These are phyloP conservation scores for Berghia stephanieae DNA, from an alignment of 1,140 invertebrate species.

Conservation along the genomic window DNA sequence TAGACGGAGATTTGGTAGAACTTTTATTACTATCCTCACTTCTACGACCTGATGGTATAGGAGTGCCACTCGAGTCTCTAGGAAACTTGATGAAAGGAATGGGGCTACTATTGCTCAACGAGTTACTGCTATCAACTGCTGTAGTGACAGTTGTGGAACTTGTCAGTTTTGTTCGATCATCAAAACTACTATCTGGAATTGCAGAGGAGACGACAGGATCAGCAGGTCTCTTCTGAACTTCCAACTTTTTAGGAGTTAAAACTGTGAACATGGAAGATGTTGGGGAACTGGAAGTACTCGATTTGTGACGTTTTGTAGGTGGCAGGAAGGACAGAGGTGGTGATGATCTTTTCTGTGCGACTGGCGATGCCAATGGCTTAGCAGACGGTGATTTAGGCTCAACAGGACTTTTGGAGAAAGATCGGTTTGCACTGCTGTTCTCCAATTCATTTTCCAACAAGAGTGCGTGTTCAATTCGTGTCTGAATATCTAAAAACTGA, in stretches of 20 bases:
- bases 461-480: neutral
- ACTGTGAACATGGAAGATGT: conserved; percentile 24
- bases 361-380: neutral
- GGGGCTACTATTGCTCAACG: neutral
- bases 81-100: too few relatives aligned
- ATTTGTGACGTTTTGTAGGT: neutral
- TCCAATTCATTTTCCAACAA: neutral
- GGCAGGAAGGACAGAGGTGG: neutral
- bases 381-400: neutral
- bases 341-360: neutral
- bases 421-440: neutral
- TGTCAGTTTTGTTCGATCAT: too few relatives aligned
- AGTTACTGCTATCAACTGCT: neutral
- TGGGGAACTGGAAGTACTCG: neutral
- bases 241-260: conserved; percentile 33
- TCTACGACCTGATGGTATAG: neutral
- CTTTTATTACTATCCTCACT: neutral
- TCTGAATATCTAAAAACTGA: too few relatives aligned
- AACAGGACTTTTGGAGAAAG: neutral
- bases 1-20: neutral
- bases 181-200: conserved; percentile 57
- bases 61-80: neutral
- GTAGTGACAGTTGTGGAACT: neutral
- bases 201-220: conserved; percentile 47
- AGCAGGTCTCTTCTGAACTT: conserved; percentile 39